Percentiles rank a stretch among this genome's conserved stretches.
phyloP scores from a whole-genome alignment of 2,888 invertebrate species.

The Venusia cambrica region DNA sequence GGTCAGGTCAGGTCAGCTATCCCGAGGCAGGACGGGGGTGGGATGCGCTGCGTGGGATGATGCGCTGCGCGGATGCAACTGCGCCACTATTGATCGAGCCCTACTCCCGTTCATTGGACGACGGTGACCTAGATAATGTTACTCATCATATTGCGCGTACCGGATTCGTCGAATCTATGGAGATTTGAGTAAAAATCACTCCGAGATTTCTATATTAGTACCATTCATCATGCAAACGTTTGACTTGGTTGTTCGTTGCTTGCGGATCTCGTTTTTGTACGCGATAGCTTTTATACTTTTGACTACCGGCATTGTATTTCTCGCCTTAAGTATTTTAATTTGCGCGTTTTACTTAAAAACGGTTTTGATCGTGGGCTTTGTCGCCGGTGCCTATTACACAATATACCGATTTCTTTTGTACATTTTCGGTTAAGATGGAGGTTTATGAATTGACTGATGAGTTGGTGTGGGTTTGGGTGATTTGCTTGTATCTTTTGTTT shows the following conservation, averaged over 20 bases:
- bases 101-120: conserved; percentile 1
- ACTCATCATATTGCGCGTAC: too few relatives aligned
- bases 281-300: background rate
- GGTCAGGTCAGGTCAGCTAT: too few relatives aligned
- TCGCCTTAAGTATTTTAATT: background rate
- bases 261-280: background rate
- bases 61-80: conserved; percentile 21
- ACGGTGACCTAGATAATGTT: background rate
- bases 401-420: conserved; percentile 4
- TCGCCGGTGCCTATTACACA: conserved; percentile 4
- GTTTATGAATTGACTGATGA: background rate
- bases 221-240: too few relatives aligned
- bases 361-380: background rate
- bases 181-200: too few relatives aligned
- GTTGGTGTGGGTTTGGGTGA: background rate
- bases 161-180: too few relatives aligned
- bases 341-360: conserved; percentile 2
- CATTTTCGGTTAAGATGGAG: background rate
- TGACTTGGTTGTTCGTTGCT: too few relatives aligned
- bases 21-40: background rate
- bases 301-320: background rate
- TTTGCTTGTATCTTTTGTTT: too few relatives aligned
- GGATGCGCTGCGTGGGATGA: conserved; percentile 17
- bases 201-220: too few relatives aligned
- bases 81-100: conserved; percentile 17